Evolutionary conservation across 2,888 invertebrate species (phyloP), one percentile per base, ranked within the genome.

Genomic region (Synanthedon andrenaeformis): DNA sequence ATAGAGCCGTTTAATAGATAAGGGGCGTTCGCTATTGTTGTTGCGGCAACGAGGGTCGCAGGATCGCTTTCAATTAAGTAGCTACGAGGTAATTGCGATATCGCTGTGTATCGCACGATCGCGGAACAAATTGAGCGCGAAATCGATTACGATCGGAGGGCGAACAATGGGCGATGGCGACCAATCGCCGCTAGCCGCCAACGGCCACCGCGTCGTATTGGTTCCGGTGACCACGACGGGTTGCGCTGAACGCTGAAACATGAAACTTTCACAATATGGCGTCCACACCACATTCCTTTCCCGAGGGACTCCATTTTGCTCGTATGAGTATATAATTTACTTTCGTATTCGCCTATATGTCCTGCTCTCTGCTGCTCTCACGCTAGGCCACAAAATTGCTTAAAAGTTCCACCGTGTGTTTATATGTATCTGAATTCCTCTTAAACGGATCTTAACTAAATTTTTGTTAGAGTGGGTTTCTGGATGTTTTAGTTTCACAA

Each of bases 51-150:
- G 8, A 35, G 49, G 51, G 51, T 51, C 35, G 51, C 51, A 19
- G 12, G 23, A 23, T 19, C 12, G 41, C 49, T 61, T 64, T 67
- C 74, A 72, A 75, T 74, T 74, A 76, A 71, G 67, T 65, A 65
- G 63, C 67, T 58, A 61, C 64, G 59, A 61, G 58, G 70, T 70
- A 75, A 75, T 75, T 69, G 70, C 60, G 57, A 64, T 62, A 64
- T 65, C 65, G 70, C 66, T 66, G 66, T 57, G 62, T 69, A 69
- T 74, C 72, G 64, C 57, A 57, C 59, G 69, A 76, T 76, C 71
- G 71, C 62, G 69, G 69, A 76, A 76, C 81, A 76, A 82, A 82
- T 80, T 77, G 74, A 72, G 69, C 76, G 76, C 64, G 69, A 77
- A 74, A 76, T 74, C 67, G 73, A 72, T 71, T 63, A 63, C 55